Evolutionary conservation across 2,113 vertebrate species (phyloP).

Genomic region (Tachuris rubrigastra): DNA sequence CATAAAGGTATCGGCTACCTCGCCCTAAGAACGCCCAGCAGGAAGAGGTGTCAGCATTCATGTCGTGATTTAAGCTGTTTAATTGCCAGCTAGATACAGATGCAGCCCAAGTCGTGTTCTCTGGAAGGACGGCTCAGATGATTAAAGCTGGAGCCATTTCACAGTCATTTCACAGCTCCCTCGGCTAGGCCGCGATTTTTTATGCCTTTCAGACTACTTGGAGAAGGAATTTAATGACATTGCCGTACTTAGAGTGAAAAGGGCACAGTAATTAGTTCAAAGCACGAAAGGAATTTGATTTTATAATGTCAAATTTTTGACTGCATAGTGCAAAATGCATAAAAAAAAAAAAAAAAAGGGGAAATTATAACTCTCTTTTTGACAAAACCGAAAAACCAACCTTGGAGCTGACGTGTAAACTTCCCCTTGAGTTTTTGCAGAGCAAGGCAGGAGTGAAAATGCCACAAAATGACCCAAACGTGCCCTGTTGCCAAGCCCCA

Average conservation of each 20-base stretch:
- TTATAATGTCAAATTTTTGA: slow-evolving; percentile 9
- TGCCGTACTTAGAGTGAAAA: slow-evolving; percentile 21
- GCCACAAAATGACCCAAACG: no score
- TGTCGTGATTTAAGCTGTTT: background rate
- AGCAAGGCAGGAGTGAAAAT: background rate
- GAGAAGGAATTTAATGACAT: slow-evolving; percentile 30
- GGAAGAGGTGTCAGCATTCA: background rate
- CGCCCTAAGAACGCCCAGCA: background rate
- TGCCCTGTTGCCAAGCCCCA: no score
- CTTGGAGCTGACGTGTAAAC: background rate
- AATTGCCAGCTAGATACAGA: background rate
- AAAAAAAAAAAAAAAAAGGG: background rate
- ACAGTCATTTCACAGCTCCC: slow-evolving; percentile 2
- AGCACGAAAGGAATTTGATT: slow-evolving; percentile 13
- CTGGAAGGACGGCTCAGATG: background rate
- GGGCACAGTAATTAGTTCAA: slow-evolving; percentile 30
- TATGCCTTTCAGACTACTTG: background rate
- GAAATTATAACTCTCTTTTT: background rate
- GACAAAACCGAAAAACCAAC: background rate
- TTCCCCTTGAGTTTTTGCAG: background rate
- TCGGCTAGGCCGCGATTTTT: background rate
- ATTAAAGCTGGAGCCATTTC: background rate
- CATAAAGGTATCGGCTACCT: background rate
- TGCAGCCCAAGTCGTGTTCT: background rate
- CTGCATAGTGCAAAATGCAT: background rate